Evolutionary conservation across 2,888 invertebrate species (phyloP).

Genomic region (Pristionchus fissidentatus): DNA sequence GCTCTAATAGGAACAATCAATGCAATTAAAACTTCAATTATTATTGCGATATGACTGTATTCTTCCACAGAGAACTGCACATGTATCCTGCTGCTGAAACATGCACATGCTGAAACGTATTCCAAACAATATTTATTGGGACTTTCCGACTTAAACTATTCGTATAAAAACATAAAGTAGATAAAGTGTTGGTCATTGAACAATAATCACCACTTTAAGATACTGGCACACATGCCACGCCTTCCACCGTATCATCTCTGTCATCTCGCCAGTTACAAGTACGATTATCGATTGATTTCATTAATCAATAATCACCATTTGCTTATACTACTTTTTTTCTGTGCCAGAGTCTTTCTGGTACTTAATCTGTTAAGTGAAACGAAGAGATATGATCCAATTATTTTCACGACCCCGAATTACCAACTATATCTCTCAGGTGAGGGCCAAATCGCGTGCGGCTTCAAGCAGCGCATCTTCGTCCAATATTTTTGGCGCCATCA

Average conservation of each 20-base stretch:
- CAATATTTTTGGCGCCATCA: slow-evolving; percentile 69
- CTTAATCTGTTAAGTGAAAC: no score
- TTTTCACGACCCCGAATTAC: no score
- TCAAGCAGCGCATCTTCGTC: slow-evolving; percentile 65
- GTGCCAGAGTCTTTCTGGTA: neutral
- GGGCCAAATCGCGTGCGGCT: slow-evolving; percentile 53
- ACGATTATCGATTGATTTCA: slow-evolving; percentile 37
- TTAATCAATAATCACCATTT: neutral
- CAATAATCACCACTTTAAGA: slow-evolving; percentile 47
- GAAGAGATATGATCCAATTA: no score
- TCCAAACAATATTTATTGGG: no score
- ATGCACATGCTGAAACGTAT: no score
- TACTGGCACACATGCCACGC: slow-evolving; percentile 68
- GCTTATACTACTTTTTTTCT: neutral
- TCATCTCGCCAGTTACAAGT: slow-evolving; percentile 60
- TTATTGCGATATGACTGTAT: no score
- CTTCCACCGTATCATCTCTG: slow-evolving; percentile 71
- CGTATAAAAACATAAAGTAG: no score
- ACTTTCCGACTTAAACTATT: no score
- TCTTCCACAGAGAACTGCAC: no score
- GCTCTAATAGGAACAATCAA: no score
- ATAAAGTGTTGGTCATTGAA: neutral
- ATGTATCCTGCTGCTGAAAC: no score
- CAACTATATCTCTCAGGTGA: slow-evolving; percentile 53
- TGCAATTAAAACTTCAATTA: no score